Conservation (phyloP, 2,888 invertebrate genomes). For the Ischnus inquisitorius region DNA sequence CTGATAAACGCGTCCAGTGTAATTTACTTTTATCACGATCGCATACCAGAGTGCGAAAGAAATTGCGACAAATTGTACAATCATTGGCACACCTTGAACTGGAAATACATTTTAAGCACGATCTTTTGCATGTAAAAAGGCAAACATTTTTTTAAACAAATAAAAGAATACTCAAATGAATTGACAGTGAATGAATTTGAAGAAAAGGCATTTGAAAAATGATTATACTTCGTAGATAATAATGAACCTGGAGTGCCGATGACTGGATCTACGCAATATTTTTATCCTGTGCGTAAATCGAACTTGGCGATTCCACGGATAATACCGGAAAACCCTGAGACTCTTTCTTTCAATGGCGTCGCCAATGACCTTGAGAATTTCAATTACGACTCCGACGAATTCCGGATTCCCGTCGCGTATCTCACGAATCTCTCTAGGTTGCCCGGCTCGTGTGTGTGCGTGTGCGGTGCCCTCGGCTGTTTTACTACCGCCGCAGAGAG, state of each 20-base stretch:
- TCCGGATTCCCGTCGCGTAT: slow-evolving; percentile 51
- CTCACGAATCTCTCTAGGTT: slow-evolving; percentile 13
- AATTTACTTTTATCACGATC: slow-evolving; percentile 45
- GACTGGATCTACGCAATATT: not conserved
- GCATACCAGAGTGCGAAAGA: slow-evolving; percentile 44
- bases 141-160: too few relatives aligned
- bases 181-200: not conserved
- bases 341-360: slow-evolving; percentile 30
- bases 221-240: not conserved
- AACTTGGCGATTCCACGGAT: slow-evolving; percentile 5
- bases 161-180: too few relatives aligned
- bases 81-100: not conserved
- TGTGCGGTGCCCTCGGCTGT: slow-evolving; percentile 6
- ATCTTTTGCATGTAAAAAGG: too few relatives aligned
- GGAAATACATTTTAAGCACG: too few relatives aligned
- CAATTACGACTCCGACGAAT: slow-evolving; percentile 39
- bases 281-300: not conserved
- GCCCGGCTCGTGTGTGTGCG: not conserved
- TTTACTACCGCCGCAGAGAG: not conserved
- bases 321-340: slow-evolving; percentile 49
- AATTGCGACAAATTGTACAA: slow-evolving; percentile 14
- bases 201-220: not conserved
- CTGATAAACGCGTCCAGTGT: slow-evolving; percentile 27
- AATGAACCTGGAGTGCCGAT: not conserved
- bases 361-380: slow-evolving; percentile 50